Evolutionary conservation across 2,888 invertebrate genomes (phyloP).

Genomic region (Drosophila phalerata): DNA sequence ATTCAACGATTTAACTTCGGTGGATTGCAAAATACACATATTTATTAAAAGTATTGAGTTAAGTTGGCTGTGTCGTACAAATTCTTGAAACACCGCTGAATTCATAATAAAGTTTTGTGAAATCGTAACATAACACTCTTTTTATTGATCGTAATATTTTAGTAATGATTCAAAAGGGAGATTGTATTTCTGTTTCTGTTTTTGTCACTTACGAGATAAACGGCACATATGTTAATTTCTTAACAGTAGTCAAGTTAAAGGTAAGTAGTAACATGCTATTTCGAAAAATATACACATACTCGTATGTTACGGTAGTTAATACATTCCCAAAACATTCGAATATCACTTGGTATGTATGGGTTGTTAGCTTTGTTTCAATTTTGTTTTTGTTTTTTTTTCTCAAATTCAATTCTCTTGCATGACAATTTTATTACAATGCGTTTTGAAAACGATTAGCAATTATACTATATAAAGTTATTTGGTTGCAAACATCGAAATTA

Average conservation of each 20-base stretch:
- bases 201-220: constrained; percentile 25
- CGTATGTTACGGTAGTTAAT: constrained; percentile 39
- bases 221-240: constrained; percentile 27
- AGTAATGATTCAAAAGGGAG: constrained; percentile 4
- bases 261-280: constrained; percentile 49
- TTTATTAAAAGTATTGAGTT: constrained; percentile 14
- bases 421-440: constrained; percentile 67
- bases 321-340: constrained; percentile 68
- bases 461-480: constrained; percentile 40
- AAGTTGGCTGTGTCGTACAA: constrained; percentile 2
- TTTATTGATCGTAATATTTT: constrained; percentile 5
- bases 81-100: constrained; percentile 3
- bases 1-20: neutral
- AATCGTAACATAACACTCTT: constrained; percentile 14
- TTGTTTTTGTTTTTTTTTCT: constrained; percentile 49
- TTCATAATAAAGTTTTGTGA: constrained; percentile 6
- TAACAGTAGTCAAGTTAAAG: constrained; percentile 39
- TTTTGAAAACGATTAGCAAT: constrained; percentile 58
- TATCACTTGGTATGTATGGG: constrained; percentile 69
- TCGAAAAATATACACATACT: constrained; percentile 58
- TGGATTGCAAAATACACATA: constrained; percentile 17
- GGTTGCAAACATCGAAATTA: constrained; percentile 38
- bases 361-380: constrained; percentile 26
- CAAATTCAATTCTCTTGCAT: constrained; percentile 79
- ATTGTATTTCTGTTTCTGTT: constrained; percentile 9